A percentile compares a stretch with the other conserved stretches of the same genome.
Conservation (phyloP, 2,113 vertebrate genomes). For the Struthio camelus region DNA sequence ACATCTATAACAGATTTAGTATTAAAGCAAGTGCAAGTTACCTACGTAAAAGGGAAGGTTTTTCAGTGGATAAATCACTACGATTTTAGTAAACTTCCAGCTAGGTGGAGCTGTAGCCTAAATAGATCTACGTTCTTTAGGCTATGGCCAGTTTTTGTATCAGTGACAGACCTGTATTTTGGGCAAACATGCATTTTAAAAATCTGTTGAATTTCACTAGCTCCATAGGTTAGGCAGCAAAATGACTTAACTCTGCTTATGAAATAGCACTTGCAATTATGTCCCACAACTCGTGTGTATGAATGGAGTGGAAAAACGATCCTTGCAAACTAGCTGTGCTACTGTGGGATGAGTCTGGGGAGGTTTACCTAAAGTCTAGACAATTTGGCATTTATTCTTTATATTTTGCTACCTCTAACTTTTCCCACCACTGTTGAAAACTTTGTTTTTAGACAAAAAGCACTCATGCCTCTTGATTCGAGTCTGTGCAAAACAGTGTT, state of each 20-base stretch:
- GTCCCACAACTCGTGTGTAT: neutral
- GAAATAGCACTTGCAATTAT: neutral
- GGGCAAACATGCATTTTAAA: neutral
- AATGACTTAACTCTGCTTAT: neutral
- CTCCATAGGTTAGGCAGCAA: neutral
- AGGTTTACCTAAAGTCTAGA: neutral
- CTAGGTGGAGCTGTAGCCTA: neutral
- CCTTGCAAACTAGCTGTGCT: neutral
- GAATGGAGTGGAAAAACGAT: neutral
- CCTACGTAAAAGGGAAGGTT: neutral
- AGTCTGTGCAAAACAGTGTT: too few relatives aligned
- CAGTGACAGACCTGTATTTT: neutral
- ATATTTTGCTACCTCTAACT: neutral
- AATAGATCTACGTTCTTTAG: accelerated
- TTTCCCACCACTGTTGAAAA: neutral
- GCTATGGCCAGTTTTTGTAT: neutral
- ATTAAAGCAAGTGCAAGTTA: neutral
- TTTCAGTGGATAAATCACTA: neutral
- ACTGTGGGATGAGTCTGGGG: neutral
- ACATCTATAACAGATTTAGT: neutral
- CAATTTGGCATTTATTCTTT: neutral
- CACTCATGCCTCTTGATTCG: too few relatives aligned
- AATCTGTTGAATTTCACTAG: neutral
- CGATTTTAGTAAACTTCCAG: neutral
- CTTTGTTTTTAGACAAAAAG: too few relatives aligned